A percentile compares a stretch with the other conserved stretches of the same genome.
phyloP scores from a whole-genome alignment of 1,140 invertebrate species.

The Centruroides vittatus region DNA sequence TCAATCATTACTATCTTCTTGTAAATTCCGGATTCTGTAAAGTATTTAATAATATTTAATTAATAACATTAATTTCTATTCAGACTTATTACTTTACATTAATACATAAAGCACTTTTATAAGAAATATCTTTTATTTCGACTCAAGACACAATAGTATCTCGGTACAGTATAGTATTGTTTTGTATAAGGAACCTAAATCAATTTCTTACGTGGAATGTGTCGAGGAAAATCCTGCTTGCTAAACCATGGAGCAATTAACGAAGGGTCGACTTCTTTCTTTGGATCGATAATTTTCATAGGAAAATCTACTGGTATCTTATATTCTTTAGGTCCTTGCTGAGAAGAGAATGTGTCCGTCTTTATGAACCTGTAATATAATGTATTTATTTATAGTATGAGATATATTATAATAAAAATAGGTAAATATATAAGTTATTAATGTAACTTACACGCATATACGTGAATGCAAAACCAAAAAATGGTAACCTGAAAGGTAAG shows the following conservation, averaged over 20 bases:
- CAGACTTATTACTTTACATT: no score
- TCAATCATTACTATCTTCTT: constrained; percentile 25
- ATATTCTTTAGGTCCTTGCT: constrained; percentile 64
- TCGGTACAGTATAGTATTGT: no score
- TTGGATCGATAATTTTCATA: constrained; percentile 53
- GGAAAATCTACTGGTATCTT: constrained; percentile 73
- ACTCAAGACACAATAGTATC: no score
- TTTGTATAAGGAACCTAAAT: no score
- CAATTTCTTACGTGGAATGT: no score
- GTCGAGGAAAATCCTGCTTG: constrained; percentile 49
- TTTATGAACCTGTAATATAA: constrained; percentile 58
- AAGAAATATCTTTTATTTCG: no score
- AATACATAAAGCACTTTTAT: no score
- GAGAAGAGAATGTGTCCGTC: constrained; percentile 84
- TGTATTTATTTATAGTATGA: no score
- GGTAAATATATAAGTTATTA: constrained; percentile 42
- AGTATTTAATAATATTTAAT: neutral
- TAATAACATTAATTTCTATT: no score
- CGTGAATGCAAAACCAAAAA: constrained; percentile 84
- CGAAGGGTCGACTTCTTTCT: constrained; percentile 66
- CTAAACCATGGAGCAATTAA: constrained; percentile 89
- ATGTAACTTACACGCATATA: no score
- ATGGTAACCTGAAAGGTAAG: constrained; percentile 66
- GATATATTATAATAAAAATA: no score
- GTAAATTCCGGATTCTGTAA: constrained; percentile 48